phyloP scores from a whole-genome alignment of 2,888 invertebrate species.

The Pyrochroa serraticornis region DNA sequence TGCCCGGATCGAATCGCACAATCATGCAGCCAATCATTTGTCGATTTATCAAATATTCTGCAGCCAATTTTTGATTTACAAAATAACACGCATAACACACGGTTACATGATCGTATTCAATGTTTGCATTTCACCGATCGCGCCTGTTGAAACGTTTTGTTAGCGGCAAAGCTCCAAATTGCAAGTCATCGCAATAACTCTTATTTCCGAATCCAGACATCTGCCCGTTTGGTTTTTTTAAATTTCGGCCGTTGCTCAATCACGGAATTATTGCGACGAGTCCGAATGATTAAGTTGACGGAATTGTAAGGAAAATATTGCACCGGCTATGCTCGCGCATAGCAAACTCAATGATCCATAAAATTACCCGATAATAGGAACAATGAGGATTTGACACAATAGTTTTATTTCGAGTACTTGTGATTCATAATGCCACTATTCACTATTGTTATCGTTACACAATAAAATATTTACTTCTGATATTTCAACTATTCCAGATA shows the following conservation, averaged over 20 bases:
- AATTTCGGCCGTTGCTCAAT: slow-evolving; percentile 1
- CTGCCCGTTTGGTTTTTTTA: not conserved
- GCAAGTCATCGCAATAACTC: no score
- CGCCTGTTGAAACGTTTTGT: no score
- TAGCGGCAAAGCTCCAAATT: no score
- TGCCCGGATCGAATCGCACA: no score
- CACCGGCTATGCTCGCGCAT: not conserved
- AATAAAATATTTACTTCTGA: not conserved
- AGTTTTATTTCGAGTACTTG: not conserved
- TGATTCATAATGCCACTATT: not conserved
- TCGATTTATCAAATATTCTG: slow-evolving; percentile 2
- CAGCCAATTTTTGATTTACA: not conserved
- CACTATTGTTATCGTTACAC: not conserved
- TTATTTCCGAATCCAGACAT: no score
- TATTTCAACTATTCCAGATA: not conserved
- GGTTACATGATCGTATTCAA: slow-evolving; percentile 4
- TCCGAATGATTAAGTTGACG: not conserved
- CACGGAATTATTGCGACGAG: not conserved
- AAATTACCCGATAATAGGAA: slow-evolving; percentile 3
- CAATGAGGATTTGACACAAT: not conserved
- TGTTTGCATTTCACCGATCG: slow-evolving; percentile 6
- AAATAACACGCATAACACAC: not conserved
- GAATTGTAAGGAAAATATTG: not conserved
- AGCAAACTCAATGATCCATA: slow-evolving; percentile 1
- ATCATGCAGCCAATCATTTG: not conserved